Conservation (phyloP, 2,113 vertebrate genomes). For the Myxocyprinus asiaticus region DNA sequence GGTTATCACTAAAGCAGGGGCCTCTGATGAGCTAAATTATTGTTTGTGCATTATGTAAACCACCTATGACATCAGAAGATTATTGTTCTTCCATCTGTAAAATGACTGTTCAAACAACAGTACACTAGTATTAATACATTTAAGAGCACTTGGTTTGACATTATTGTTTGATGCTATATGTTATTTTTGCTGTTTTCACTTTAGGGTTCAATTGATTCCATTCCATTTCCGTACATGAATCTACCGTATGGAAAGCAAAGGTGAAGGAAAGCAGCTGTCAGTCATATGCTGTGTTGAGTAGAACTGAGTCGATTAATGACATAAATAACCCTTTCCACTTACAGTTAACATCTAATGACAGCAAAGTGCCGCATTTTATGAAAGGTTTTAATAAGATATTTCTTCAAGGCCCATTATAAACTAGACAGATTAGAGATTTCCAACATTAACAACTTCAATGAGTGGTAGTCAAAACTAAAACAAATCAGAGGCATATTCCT, state of each 20-base stretch:
- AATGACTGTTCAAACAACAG: not conserved
- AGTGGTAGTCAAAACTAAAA: not conserved
- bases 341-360: constrained; percentile 29
- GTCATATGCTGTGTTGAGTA: constrained; percentile 3
- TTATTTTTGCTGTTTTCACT: no score
- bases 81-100: not conserved
- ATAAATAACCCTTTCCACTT: constrained; percentile 24
- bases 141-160: not conserved
- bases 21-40: not conserved
- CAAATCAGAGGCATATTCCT: not conserved
- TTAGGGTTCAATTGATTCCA: no score
- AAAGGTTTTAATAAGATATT: constrained; percentile 3
- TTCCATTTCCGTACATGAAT: no score
- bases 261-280: constrained; percentile 29
- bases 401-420: not conserved
- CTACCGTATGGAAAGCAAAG: not conserved
- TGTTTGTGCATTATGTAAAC: not conserved
- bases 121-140: not conserved
- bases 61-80: not conserved
- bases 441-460: not conserved
- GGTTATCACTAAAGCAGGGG: not conserved
- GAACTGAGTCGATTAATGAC: constrained; percentile 48
- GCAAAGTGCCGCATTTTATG: constrained; percentile 10
- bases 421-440: not conserved
- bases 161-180: no score